These are phyloP conservation scores for Fregata magnificens DNA, from an alignment of 2,113 vertebrate genomes.

Conservation along the genomic window DNA sequence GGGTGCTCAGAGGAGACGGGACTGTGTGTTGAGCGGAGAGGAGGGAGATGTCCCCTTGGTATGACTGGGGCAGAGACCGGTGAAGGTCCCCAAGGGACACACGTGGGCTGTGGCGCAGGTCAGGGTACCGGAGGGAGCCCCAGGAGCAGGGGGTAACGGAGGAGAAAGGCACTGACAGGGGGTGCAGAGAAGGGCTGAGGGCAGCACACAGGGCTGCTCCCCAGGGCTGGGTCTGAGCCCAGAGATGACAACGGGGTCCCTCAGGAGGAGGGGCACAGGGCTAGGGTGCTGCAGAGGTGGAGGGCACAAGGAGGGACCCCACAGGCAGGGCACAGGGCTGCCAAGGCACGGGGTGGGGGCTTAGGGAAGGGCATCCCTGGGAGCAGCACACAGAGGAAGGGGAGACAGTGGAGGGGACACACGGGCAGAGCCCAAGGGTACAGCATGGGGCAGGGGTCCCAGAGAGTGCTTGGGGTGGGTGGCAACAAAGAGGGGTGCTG, in stretches of 20 bases:
- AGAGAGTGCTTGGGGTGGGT: too few species aligned
- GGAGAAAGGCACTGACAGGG: background rate
- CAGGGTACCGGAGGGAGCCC: background rate
- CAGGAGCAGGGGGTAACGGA: background rate
- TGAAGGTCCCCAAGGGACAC: fast-evolving
- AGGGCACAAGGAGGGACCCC: background rate
- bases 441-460: too few species aligned
- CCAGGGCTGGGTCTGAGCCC: background rate
- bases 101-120: background rate
- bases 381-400: background rate
- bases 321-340: fast-evolving
- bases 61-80: background rate
- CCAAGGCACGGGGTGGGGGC: background rate
- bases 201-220: background rate
- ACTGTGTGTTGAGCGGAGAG: fast-evolving
- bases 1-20: background rate
- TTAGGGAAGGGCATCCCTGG: background rate
- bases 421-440: background rate
- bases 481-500: background rate
- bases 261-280: background rate
- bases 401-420: background rate
- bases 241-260: background rate
- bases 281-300: background rate
- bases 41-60: background rate
- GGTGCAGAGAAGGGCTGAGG: background rate